Evolutionary conservation across 2,113 vertebrate species (phyloP).

Genomic region (Bubalus kerabau): DNA sequence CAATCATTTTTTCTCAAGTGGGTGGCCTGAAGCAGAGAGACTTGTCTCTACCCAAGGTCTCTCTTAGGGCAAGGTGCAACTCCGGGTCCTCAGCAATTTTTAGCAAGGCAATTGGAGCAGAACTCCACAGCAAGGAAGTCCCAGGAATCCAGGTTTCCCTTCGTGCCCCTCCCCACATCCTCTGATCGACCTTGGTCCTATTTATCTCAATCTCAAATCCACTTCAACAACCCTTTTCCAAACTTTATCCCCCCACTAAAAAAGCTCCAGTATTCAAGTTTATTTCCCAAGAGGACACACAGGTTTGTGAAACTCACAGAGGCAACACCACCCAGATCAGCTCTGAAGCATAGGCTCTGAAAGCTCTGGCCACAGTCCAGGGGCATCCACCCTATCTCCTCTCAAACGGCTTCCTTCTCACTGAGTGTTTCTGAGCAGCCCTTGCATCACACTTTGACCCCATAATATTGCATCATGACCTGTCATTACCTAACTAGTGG

Average conservation of each 20-base stretch:
- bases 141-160: background rate
- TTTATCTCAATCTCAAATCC: background rate
- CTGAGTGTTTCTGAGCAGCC: background rate
- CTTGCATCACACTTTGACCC: conserved; percentile 1
- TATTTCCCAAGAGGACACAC: background rate
- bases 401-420: background rate
- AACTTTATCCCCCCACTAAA: background rate
- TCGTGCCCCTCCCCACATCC: background rate
- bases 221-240: background rate
- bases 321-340: background rate
- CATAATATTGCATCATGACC: background rate
- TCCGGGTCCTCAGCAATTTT: background rate
- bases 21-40: background rate
- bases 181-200: background rate
- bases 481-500: background rate
- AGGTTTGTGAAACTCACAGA: conserved; percentile 6
- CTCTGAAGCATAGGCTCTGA: background rate
- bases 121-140: background rate
- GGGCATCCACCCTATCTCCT: background rate
- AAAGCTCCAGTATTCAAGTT: background rate
- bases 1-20: background rate
- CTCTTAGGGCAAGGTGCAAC: background rate
- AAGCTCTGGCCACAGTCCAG: background rate
- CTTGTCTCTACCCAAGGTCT: background rate
- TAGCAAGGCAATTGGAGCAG: accelerated